Conservation (phyloP, 1,140 invertebrate genomes). For the Leptestheria dahalacensis region DNA sequence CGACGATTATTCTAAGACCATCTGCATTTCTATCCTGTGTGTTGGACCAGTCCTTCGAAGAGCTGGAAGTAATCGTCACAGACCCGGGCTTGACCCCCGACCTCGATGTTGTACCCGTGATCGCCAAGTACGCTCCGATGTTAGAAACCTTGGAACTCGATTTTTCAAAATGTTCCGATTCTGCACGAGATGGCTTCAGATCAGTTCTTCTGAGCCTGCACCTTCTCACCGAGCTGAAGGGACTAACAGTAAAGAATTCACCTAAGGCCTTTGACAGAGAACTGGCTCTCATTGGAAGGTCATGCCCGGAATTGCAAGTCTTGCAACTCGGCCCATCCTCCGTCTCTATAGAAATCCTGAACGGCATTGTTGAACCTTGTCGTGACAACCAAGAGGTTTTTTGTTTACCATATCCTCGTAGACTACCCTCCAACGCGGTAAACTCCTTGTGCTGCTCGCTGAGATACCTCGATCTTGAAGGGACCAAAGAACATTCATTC, state of each 20-base stretch:
- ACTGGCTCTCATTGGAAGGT: not conserved
- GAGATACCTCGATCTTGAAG: not conserved
- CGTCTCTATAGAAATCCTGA: not conserved
- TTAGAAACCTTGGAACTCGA: not conserved
- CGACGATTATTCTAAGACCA: not conserved
- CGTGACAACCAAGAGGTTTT: not conserved
- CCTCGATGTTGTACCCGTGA: not conserved
- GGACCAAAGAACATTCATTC: not conserved
- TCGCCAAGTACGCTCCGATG: not conserved
- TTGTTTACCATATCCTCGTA: no score
- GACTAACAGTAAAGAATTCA: not conserved
- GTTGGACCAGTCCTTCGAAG: not conserved
- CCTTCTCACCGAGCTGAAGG: not conserved
- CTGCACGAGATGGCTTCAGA: not conserved
- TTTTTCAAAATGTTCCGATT: not conserved
- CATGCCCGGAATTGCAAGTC: not conserved
- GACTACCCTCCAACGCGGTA: not conserved
- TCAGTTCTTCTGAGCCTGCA: not conserved
- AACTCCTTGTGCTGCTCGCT: not conserved
- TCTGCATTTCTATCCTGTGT: not conserved
- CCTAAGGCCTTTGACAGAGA: not conserved
- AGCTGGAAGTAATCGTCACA: not conserved
- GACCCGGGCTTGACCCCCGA: not conserved
- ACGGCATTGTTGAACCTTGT: not conserved
- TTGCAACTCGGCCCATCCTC: not conserved